phyloP scores from a whole-genome alignment of 2,888 invertebrate genomes.

The Steinernema scapterisci region DNA sequence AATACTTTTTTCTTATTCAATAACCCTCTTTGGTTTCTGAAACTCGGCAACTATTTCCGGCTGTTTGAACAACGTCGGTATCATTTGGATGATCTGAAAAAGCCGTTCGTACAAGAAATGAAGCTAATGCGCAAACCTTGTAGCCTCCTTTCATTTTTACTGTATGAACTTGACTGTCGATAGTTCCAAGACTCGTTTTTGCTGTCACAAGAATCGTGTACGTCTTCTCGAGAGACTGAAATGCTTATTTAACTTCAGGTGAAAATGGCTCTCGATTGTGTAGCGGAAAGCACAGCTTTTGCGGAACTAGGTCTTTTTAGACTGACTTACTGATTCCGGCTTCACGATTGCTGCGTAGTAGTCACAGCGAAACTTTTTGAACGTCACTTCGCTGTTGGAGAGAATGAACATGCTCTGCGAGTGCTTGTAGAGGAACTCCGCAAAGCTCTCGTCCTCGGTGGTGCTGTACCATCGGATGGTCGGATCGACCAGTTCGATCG shows the following conservation, averaged over 20 bases:
- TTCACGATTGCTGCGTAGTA: conserved; percentile 11
- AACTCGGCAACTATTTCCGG: conserved; percentile 1
- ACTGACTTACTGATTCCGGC: conserved; percentile 19
- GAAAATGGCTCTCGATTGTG: too few relatives aligned
- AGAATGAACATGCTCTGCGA: conserved; percentile 19
- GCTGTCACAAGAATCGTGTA: neutral
- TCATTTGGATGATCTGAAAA: conserved; percentile 2
- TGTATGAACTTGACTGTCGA: neutral
- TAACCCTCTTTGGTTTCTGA: neutral
- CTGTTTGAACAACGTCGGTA: conserved; percentile 19
- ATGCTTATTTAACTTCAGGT: neutral
- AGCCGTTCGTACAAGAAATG: too few relatives aligned
- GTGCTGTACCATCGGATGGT: conserved; percentile 15
- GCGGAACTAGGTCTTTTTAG: too few relatives aligned
- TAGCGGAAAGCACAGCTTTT: too few relatives aligned
- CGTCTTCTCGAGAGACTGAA: neutral
- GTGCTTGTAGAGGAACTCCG: conserved; percentile 19
- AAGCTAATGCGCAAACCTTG: neutral
- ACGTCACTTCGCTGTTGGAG: conserved; percentile 10
- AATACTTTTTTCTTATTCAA: neutral
- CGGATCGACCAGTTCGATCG: neutral
- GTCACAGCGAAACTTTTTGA: conserved; percentile 17
- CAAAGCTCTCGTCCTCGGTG: conserved; percentile 16
- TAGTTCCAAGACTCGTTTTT: neutral
- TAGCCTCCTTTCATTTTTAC: conserved; percentile 20